Evolutionary conservation across 2,888 invertebrate species (phyloP), one percentile per base, ranked within the genome.

Genomic region (Heterodera filipjevi): DNA sequence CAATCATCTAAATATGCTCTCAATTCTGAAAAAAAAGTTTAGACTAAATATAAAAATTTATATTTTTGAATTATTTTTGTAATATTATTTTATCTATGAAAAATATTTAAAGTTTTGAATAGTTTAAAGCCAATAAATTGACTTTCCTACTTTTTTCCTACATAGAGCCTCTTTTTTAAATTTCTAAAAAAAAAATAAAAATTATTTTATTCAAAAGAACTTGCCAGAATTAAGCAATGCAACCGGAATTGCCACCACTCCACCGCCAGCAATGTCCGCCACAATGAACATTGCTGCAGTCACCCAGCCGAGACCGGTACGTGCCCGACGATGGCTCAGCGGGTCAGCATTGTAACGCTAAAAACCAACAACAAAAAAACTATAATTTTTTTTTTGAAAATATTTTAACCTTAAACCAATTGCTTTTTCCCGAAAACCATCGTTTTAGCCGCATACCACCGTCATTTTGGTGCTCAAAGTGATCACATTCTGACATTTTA

Each of bases 251-350:
- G 87, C 85, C 6, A 88, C 88, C n/a, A 88, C 87, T 35, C 88
- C 88, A n/a, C 88, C 88, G 33, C 88, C 88, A 22, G 89, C 88
- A 85, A 88, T 88, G 78, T 88, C 88, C 68, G 88, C 88, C n/a
- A 87, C 85, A 64, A 81, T 81, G 70, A 81, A 84, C 22, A 76
- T 10, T 32, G 81, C 81, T 5, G 82, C 77, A 3, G 77, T 77
- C 19, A 81, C 49, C 81, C 84, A 84, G 53, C 77, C 71, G 22
- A 81, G 30, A 0, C 81, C 81, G n/a, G 77, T 70, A 53, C 35
- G 33, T 59, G 53, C 49, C 16, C 77, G 44, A 30, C 77, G 68
- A 71, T 77, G 68, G 30, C 30, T 30, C 14, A n/a, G 46, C 39
- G 71, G 46, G 12, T 71, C 44, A 16, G 44, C 27, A 44, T 71